Evolutionary conservation across 2,113 vertebrate species (phyloP).

Genomic region (Megatriorchis doriae): DNA sequence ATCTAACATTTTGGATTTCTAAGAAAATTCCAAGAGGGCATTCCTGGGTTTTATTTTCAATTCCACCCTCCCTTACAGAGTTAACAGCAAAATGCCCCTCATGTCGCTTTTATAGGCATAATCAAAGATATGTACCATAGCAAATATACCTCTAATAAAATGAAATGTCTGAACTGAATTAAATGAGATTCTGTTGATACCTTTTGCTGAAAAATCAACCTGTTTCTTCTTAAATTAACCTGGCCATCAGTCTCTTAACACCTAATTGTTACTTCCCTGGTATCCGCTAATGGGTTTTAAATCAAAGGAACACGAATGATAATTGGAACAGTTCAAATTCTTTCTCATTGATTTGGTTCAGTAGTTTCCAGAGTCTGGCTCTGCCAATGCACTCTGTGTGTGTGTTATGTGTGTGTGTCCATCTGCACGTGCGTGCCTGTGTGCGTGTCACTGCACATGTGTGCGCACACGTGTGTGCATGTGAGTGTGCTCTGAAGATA

Average conservation of each 20-base stretch:
- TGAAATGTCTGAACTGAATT: not conserved
- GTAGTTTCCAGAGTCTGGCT: not conserved
- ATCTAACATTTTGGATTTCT: not conserved
- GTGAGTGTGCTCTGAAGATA: not conserved
- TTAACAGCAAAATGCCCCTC: not conserved
- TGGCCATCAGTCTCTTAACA: not conserved
- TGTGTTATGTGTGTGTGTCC: no score
- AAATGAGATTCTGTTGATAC: not conserved
- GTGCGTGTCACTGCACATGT: not conserved
- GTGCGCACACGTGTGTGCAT: fast-evolving
- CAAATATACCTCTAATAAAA: not conserved
- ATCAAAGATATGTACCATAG: not conserved
- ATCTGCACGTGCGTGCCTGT: not conserved
- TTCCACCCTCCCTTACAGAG: not conserved
- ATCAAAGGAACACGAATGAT: not conserved
- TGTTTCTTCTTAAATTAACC: conserved; percentile 29
- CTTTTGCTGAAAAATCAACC: not conserved
- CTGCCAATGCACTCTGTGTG: not conserved
- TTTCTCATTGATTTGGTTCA: not conserved
- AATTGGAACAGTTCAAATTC: not conserved
- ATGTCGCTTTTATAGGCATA: not conserved
- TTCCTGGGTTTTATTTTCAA: not conserved
- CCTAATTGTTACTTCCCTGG: not conserved
- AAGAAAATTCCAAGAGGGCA: not conserved
- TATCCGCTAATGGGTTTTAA: not conserved